Evolutionary conservation across 2,888 invertebrate genomes (phyloP), one percentile per base, ranked within the genome.

Genomic region (Leucoma salicis): DNA sequence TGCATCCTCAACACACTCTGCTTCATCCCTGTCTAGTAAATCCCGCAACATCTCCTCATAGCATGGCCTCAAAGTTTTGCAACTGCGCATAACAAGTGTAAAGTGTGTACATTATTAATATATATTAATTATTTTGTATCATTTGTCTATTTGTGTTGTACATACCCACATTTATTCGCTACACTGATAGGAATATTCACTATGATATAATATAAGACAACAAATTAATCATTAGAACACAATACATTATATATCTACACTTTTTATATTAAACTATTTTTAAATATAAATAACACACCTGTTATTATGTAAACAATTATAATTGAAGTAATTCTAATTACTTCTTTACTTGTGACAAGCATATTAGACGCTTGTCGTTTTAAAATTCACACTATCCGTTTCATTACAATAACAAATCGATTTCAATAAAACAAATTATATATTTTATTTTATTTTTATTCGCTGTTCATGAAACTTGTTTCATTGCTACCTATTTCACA

Each of bases 1-100:
- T 3, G 82, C 77, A 21, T 85, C 74, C 48, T 82, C 79, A 2
- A 88, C 53, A 51, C 88, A 88, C 0, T 63, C 12, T 1, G 62
- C 69, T 51, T 88, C 88, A 14, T 80, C 80, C 1, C 57, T 54
- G 8, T 69, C 65, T 1, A 61, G 48, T 28, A 87, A 57, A 0
- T 53, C 46, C 0, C 66, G 25, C 25, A 86, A 25, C 88, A 88
- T 87, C 0, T 53, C 34, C 14, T 40, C 34, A 44, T 86, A 86
- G 34, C 86, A 85, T 0, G 31, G 15, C 2, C 80, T 63, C 25
- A 78, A 5, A 0, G 15, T 31, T 53, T 77, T 83, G 49, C 86
- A 86, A 21, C 86, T 86, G 56, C 2, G 51, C 8, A 40, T 31
- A 36, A 14, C 36, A 27, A n/a, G n/a, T n/a, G n/a, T n/a, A n/a